These are phyloP conservation scores for Drosophila micromelanica DNA, from an alignment of 1,140 invertebrate species.

Conservation along the genomic window DNA sequence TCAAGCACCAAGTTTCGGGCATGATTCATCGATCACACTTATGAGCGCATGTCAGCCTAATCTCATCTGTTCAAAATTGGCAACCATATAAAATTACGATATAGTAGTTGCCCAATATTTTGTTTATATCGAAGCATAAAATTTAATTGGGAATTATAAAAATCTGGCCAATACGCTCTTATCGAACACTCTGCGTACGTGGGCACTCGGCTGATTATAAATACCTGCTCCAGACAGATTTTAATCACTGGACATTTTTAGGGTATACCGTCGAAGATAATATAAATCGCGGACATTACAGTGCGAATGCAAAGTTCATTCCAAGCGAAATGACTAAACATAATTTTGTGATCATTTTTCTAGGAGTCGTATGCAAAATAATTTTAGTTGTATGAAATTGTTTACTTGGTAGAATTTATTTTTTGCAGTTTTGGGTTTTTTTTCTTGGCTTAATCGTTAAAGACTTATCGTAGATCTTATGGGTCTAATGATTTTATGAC, in stretches of 20 bases:
- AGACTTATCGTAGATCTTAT: conserved; percentile 46
- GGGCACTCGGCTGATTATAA: conserved; percentile 21
- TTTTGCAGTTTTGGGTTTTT: background rate
- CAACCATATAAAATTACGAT: conserved; percentile 23
- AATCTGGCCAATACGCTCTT: conserved; percentile 22
- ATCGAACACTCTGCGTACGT: conserved; percentile 3
- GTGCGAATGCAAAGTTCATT: conserved; percentile 19
- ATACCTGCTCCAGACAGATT: conserved; percentile 5
- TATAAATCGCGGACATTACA: conserved; percentile 3
- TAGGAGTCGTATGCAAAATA: background rate
- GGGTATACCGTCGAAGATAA: conserved; percentile 18
- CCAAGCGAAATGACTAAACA: conserved; percentile 6
- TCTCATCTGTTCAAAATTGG: conserved; percentile 7
- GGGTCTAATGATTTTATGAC: conserved; percentile 31
- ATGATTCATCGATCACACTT: conserved; percentile 23
- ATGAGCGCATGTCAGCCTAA: background rate
- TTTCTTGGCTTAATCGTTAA: conserved; percentile 27
- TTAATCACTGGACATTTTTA: conserved; percentile 30
- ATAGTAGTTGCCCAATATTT: conserved; percentile 14
- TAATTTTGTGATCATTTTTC: background rate
- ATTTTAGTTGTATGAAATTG: background rate
- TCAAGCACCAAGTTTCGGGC: background rate
- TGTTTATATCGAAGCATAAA: conserved; percentile 40
- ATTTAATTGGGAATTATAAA: conserved; percentile 35
- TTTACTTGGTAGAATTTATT: background rate